Percentiles rank a stretch among this genome's conserved stretches.
These are phyloP conservation scores for Syngnathus scovelli DNA, from an alignment of 2,113 vertebrate genomes.

Conservation along the genomic window DNA sequence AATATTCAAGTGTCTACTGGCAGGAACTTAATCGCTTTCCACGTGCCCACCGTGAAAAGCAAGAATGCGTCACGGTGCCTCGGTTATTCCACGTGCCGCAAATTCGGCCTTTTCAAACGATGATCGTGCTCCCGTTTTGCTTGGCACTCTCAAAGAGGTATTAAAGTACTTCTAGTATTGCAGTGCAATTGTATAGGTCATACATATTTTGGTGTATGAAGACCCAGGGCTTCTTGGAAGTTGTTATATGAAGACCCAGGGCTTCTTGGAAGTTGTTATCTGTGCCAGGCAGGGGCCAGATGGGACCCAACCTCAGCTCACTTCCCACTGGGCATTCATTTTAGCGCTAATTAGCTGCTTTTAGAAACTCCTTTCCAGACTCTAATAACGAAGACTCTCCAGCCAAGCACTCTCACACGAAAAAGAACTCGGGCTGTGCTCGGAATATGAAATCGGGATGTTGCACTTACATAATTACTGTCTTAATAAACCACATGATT, in stretches of 20 bases:
- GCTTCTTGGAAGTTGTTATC: slow-evolving; percentile 28
- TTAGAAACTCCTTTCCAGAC: slow-evolving; percentile 23
- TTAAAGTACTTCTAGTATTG: not conserved
- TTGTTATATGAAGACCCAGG: slow-evolving; percentile 12
- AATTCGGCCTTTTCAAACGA: not conserved
- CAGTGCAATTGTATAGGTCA: not conserved
- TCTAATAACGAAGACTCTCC: slow-evolving; percentile 12
- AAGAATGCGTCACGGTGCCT: not conserved
- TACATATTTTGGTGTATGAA: slow-evolving; percentile 20
- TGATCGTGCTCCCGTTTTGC: not conserved
- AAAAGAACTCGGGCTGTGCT: not conserved
- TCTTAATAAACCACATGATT: not conserved
- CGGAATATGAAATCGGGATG: slow-evolving; percentile 11
- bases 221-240: slow-evolving; percentile 13
- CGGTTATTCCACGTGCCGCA: not conserved
- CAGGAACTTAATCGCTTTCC: not conserved
- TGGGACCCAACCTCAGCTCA: slow-evolving; percentile 43
- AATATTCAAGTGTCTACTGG: not conserved
- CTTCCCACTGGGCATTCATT: slow-evolving; percentile 34
- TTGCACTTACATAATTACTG: not conserved
- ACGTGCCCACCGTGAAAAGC: not conserved
- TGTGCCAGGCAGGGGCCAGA: slow-evolving; percentile 37
- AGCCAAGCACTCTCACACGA: not conserved
- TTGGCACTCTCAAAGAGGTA: not conserved
- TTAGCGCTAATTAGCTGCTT: slow-evolving; percentile 46